Evolutionary conservation across 2,888 invertebrate genomes (phyloP).

Genomic region (Ophion ellenae): DNA sequence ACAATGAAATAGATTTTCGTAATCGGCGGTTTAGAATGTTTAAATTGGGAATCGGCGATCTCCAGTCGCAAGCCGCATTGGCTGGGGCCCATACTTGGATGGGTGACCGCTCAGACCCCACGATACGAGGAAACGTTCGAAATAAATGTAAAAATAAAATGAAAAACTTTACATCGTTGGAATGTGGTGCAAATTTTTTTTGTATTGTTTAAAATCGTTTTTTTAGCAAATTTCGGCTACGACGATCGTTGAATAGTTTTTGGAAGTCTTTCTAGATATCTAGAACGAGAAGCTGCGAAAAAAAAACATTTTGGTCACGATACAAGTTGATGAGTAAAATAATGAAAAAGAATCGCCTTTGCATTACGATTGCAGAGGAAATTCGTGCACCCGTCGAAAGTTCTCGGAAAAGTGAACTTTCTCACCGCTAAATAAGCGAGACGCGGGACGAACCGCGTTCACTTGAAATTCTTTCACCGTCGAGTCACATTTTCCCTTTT

Average conservation of each 20-base stretch:
- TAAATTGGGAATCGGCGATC: too few species aligned
- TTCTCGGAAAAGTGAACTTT: slow-evolving; percentile 55
- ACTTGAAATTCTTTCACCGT: slow-evolving; percentile 14
- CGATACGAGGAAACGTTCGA: too few species aligned
- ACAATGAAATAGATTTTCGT: too few species aligned
- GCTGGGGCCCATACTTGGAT: too few species aligned
- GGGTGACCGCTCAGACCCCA: too few species aligned
- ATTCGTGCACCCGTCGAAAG: slow-evolving; percentile 15
- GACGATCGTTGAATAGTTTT: background rate
- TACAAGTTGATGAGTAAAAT: background rate
- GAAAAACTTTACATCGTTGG: background rate
- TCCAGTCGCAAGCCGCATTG: too few species aligned
- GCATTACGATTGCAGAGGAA: background rate
- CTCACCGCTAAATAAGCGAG: slow-evolving; percentile 33
- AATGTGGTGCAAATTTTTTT: background rate
- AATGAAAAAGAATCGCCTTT: background rate
- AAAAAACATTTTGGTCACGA: background rate
- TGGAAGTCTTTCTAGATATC: background rate
- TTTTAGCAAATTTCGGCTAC: background rate
- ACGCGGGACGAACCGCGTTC: slow-evolving; percentile 3
- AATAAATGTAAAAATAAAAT: background rate
- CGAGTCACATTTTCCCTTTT: slow-evolving; percentile 12
- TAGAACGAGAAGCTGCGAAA: background rate
- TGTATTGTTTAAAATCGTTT: background rate
- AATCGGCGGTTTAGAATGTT: too few species aligned